Evolutionary conservation across 2,888 invertebrate genomes (phyloP), one percentile per base, ranked within the genome.

Genomic region (Pseudococcus jackbeardsleyi): DNA sequence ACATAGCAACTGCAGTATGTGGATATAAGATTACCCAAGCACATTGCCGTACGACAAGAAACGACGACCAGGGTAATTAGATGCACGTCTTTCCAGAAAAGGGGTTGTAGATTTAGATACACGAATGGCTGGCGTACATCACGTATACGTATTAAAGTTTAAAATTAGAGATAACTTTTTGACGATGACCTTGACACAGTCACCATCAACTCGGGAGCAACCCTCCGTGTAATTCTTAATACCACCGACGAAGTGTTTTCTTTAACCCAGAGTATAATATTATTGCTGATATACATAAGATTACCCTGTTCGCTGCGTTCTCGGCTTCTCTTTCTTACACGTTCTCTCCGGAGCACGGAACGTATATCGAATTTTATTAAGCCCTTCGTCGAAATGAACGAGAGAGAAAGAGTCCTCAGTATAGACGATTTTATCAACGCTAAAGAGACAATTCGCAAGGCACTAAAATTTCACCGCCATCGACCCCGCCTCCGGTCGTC

Each of bases 341-440:
- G 19, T 19, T 59, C 59, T 59, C 19, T 59, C 59, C n/a, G n/a
- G n/a, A 59, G 59, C 9, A 1, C 17, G 15, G 17, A 15, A 15
- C 59, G n/a, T 72, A 72, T 72, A 72, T 26, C 26, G 68, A 72
- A 72, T 72, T 72, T 72, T 72, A 72, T 72, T 72, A 72, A 72
- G 9, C 59, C 19, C 59, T 6, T 7, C 50, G 22, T 5, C 1
- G 64, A 1, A 19, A 19, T 19, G 22, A 19, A 22, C 22, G 9
- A 22, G 26, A 33, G 26, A 33, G 26, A 33, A 3, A 33, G 26
- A 33, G 26, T 33, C 19, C 19, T 11, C 19, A 64, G 64, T 72
- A 72, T 72, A 72, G 26, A 72, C 68, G 68, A 72, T 72, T 72
- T 72, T 72, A 72, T 72, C 33, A 72, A 72, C 68, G 11, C 68